Evolutionary conservation across 2,888 invertebrate genomes (phyloP).

Genomic region (Thumatha senex): DNA sequence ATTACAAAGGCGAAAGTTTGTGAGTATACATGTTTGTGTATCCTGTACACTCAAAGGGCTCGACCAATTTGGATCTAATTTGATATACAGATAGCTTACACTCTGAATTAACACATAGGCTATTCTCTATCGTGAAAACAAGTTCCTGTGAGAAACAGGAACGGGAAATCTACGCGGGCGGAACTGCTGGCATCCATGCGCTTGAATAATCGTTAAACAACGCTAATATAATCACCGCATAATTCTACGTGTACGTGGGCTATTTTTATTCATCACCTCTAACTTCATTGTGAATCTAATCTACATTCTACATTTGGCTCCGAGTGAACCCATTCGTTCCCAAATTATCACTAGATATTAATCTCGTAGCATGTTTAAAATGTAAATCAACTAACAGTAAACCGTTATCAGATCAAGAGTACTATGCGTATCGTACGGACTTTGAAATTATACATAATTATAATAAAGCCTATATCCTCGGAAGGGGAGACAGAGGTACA

Average conservation of each 20-base stretch:
- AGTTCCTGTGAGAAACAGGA: no score
- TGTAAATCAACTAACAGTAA: slow-evolving; percentile 48
- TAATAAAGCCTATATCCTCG: background rate
- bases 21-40: no score
- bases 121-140: no score
- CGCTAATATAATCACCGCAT: background rate
- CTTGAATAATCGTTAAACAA: no score
- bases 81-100: no score
- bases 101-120: no score
- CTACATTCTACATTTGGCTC: slow-evolving; percentile 33
- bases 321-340: slow-evolving; percentile 34
- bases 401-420: slow-evolving; percentile 58
- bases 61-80: no score
- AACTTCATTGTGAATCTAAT: background rate
- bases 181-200: no score
- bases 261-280: background rate
- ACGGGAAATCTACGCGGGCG: no score
- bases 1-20: no score
- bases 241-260: background rate
- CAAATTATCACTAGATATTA: slow-evolving; percentile 39
- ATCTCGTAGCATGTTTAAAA: slow-evolving; percentile 43
- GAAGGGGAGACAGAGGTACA: no score
- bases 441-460: slow-evolving; percentile 1
- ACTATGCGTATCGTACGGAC: slow-evolving; percentile 37
- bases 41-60: no score